Percentiles rank a stretch among this genome's conserved stretches.
Conservation (phyloP, 2,113 vertebrate species). For the Nansenia antarctica region DNA sequence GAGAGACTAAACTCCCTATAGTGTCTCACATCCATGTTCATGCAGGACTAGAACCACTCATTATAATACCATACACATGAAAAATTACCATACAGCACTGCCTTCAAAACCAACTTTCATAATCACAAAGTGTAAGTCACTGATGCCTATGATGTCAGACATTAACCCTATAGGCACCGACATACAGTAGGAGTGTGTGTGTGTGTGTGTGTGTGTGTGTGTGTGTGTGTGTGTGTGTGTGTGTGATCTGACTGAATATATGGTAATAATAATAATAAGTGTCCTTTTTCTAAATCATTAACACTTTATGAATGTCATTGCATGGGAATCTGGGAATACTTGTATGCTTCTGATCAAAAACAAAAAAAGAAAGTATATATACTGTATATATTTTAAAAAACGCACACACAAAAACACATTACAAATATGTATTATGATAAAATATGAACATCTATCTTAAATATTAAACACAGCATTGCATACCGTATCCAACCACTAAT, state of each 20-base stretch:
- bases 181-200: no score
- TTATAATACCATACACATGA: not conserved
- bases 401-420: constrained; percentile 60
- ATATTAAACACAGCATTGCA: constrained; percentile 66
- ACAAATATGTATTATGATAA: constrained; percentile 59
- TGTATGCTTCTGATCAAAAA: not conserved
- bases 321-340: not conserved
- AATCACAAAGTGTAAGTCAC: no score
- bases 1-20: constrained; percentile 18
- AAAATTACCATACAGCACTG: no score
- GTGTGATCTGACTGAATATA: no score
- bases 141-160: no score
- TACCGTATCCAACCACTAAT: constrained; percentile 50
- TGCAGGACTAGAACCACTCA: not conserved
- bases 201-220: no score
- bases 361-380: no score
- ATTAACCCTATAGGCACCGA: no score
- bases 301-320: not conserved
- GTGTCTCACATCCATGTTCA: not conserved
- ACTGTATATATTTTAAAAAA: not conserved
- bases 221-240: no score
- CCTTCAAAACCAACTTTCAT: no score
- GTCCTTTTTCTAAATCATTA: no score
- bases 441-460: constrained; percentile 55
- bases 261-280: no score